Conservation (phyloP, 2,797 vertebrate species). For the Dipus sagitta region DNA sequence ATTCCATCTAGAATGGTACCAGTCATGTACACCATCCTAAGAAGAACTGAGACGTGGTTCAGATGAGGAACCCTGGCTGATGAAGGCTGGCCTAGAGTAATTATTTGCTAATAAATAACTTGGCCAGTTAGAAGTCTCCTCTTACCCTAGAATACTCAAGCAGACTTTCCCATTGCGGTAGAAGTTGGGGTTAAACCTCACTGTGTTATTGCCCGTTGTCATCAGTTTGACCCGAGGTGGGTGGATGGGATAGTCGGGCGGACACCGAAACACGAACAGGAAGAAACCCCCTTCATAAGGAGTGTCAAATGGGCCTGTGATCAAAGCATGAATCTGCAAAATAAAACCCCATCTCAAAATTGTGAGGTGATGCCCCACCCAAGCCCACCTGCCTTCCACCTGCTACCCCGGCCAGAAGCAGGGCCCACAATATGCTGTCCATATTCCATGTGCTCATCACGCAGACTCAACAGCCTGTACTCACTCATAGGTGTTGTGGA, state of each 20-base stretch:
- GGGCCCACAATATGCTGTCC: not conserved
- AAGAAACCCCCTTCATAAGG: slow-evolving; percentile 99
- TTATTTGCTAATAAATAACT: slow-evolving; percentile 69
- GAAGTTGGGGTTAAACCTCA: slow-evolving; percentile 99
- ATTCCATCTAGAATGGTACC: not conserved
- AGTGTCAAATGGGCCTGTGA: slow-evolving; percentile 98
- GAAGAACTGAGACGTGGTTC: slow-evolving; percentile 38
- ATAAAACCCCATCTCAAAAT: slow-evolving; percentile 87
- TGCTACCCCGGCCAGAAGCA: slow-evolving; percentile 42
- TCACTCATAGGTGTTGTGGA: not conserved
- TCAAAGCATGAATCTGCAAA: slow-evolving; percentile 97
- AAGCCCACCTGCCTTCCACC: slow-evolving; percentile 68
- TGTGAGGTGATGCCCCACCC: slow-evolving; percentile 75
- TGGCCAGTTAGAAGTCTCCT: slow-evolving; percentile 81
- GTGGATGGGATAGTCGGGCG: slow-evolving; percentile 99
- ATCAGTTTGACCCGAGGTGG: slow-evolving; percentile 98
- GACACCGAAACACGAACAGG: slow-evolving; percentile 99
- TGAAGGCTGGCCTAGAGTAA: slow-evolving; percentile 57
- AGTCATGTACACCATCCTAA: not conserved
- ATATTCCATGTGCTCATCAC: not conserved
- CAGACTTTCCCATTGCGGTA: slow-evolving; percentile 99
- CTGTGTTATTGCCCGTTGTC: slow-evolving; percentile 98
- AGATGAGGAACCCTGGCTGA: slow-evolving; percentile 48
- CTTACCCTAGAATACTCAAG: slow-evolving; percentile 99
- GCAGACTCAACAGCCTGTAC: not conserved